Evolutionary conservation across 2,888 invertebrate genomes (phyloP).

Genomic region (Argyresthia albistria): DNA sequence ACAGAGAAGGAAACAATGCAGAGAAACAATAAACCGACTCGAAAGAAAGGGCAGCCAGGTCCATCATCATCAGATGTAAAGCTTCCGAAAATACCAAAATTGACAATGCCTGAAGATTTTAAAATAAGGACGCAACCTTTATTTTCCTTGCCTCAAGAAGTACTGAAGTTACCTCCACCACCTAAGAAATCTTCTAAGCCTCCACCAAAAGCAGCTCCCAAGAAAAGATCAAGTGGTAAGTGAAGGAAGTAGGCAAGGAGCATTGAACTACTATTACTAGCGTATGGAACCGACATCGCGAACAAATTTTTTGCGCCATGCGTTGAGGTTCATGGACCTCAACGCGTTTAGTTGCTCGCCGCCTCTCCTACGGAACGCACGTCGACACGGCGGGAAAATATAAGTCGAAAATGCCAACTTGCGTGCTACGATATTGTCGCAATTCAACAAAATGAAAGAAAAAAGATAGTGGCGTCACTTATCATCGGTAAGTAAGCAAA

Average conservation of each 20-base stretch:
- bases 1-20: slow-evolving; percentile 16
- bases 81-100: slow-evolving; percentile 67
- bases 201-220: slow-evolving; percentile 24
- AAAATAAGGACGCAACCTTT: slow-evolving; percentile 69
- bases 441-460: no score
- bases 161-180: slow-evolving; percentile 61
- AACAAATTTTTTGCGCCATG: no score
- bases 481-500: no score
- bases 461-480: no score
- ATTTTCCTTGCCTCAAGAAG: slow-evolving; percentile 76
- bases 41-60: slow-evolving; percentile 49
- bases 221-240: slow-evolving; percentile 46
- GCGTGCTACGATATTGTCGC: no score
- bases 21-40: slow-evolving; percentile 43
- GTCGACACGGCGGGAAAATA: no score
- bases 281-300: no score
- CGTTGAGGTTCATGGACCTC: no score
- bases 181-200: slow-evolving; percentile 36
- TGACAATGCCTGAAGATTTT: slow-evolving; percentile 69
- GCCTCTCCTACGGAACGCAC: no score
- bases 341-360: no score
- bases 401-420: no score
- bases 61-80: slow-evolving; percentile 60
- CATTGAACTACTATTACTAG: no score
- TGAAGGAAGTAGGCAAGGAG: neutral